Evolutionary conservation across 2,888 invertebrate genomes (phyloP).

Genomic region (Papilio gigon): DNA sequence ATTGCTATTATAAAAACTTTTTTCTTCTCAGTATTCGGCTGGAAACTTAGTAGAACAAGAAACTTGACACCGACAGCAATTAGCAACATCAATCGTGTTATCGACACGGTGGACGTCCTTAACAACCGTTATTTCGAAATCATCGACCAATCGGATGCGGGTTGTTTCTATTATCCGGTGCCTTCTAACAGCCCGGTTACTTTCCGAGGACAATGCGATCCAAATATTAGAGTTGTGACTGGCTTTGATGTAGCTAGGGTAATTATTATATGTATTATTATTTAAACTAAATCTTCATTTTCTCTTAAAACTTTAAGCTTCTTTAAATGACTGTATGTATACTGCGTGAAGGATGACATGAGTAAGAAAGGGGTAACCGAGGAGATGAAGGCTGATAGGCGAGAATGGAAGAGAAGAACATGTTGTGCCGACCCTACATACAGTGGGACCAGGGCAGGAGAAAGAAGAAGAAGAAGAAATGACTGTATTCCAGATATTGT

Average conservation of each 20-base stretch:
- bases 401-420: no score
- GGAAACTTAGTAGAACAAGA: constrained; percentile 66
- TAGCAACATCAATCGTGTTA: constrained; percentile 52
- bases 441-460: no score
- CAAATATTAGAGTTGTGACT: constrained; percentile 60
- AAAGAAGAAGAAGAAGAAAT: no score
- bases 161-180: constrained; percentile 65
- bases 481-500: no score
- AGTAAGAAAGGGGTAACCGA: no score
- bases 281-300: background rate
- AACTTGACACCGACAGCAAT: constrained; percentile 48
- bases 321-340: no score
- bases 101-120: constrained; percentile 55
- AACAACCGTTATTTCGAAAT: constrained; percentile 56
- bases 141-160: constrained; percentile 54
- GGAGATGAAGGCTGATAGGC: no score
- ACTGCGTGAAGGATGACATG: no score
- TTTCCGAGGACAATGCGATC: constrained; percentile 65
- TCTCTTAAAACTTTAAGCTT: background rate
- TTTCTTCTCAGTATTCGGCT: constrained; percentile 55
- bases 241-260: constrained; percentile 53
- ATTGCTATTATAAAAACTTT: background rate
- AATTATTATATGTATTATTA: constrained; percentile 42
- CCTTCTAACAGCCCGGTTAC: constrained; percentile 51
- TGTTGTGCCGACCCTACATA: no score